A percentile compares a stretch with the other conserved stretches of the same genome.
Evolutionary conservation across 2,888 invertebrate genomes (phyloP).

Genomic region (Drosophila peninsularis): DNA sequence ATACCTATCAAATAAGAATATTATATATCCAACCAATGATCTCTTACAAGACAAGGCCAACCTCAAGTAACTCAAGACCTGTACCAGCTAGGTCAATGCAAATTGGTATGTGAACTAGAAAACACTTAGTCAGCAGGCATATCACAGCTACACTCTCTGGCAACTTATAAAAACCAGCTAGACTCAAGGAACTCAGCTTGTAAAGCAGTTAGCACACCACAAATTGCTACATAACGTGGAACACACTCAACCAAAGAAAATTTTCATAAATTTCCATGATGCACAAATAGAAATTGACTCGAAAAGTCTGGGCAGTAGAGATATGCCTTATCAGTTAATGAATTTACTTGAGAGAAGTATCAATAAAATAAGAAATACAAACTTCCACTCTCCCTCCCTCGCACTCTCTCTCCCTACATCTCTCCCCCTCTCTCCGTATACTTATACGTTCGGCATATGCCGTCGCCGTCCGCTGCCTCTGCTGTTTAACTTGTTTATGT

Average conservation of each 20-base stretch:
- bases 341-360: not conserved
- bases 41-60: not conserved
- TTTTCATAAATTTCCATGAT: no score
- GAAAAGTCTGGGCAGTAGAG: no score
- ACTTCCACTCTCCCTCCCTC: not conserved
- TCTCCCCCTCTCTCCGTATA: not conserved
- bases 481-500: constrained; percentile 37
- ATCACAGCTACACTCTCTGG: not conserved
- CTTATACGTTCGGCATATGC: no score
- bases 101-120: not conserved
- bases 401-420: not conserved
- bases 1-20: no score
- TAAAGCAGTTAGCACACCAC: no score
- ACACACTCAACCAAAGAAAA: not conserved
- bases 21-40: not conserved
- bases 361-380: not conserved
- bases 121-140: not conserved
- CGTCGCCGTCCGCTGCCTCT: not conserved
- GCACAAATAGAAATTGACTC: not conserved
- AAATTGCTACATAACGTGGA: no score
- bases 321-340: not conserved
- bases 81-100: not conserved
- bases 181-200: not conserved
- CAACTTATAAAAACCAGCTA: not conserved
- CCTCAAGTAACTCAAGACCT: not conserved